Percentiles rank a stretch among this genome's conserved stretches.
phyloP scores from a whole-genome alignment of 2,113 vertebrate species.

The Bombycilla garrulus region DNA sequence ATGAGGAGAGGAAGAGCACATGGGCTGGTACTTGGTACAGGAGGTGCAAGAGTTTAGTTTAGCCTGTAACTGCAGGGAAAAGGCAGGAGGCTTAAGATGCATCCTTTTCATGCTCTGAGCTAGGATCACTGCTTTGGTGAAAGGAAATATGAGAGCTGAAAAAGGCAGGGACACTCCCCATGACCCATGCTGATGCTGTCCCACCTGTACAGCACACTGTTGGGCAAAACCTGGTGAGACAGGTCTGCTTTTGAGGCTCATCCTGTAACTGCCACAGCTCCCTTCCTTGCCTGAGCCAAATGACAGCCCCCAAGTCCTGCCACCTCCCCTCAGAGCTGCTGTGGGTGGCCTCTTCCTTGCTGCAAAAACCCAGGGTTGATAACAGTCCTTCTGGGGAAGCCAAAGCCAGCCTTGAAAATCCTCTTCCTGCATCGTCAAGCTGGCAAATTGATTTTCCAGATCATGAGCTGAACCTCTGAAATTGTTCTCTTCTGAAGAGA shows the following conservation, averaged over 20 bases:
- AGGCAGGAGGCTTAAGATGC: background rate
- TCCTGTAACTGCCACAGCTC: background rate
- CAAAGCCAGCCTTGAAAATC: background rate
- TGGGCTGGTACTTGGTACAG: background rate
- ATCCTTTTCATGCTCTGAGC: background rate
- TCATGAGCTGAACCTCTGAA: constrained; percentile 24
- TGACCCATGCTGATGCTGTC: background rate
- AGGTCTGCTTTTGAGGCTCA: background rate
- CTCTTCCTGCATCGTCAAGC: background rate
- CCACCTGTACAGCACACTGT: too few species aligned
- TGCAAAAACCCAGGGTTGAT: background rate
- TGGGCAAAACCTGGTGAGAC: background rate
- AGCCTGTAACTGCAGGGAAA: background rate
- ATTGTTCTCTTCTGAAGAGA: constrained; percentile 43
- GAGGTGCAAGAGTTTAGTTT: background rate
- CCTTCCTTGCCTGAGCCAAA: background rate
- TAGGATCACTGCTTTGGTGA: background rate
- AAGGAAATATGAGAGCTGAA: background rate
- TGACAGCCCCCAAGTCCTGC: background rate
- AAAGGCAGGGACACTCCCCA: background rate
- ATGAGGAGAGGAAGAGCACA: background rate
- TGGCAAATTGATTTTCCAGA: constrained; percentile 59
- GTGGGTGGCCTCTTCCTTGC: background rate
- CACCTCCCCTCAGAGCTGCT: background rate
- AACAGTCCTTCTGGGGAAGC: background rate